These are phyloP conservation scores for Sporophila hypoxantha DNA, from an alignment of 2,113 vertebrate species.

Conservation along the genomic window DNA sequence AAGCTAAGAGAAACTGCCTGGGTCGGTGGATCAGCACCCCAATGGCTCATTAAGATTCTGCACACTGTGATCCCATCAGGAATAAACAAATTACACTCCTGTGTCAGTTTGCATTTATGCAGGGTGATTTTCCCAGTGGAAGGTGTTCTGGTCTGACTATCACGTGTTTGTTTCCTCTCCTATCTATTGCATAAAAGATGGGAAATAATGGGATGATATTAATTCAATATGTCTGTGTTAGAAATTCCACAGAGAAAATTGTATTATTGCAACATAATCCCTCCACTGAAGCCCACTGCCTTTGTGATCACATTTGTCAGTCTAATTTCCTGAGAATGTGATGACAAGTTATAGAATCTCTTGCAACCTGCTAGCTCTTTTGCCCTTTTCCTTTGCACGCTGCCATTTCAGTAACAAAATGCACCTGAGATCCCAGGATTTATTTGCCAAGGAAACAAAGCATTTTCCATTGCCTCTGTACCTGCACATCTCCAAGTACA, in stretches of 20 bases:
- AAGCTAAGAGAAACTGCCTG: neutral
- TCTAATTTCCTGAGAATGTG: neutral
- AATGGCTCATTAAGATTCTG: slow-evolving; percentile 7
- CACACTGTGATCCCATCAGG: neutral
- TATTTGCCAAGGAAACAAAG: neutral
- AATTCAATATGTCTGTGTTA: neutral
- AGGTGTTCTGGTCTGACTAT: neutral
- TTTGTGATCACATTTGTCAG: neutral
- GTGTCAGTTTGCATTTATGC: slow-evolving; percentile 43
- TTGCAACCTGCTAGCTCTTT: neutral
- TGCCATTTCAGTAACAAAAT: neutral
- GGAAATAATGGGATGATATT: slow-evolving; percentile 8
- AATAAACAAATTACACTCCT: slow-evolving; percentile 27
- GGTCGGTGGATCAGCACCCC: neutral
- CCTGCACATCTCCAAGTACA: neutral
- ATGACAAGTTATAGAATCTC: neutral
- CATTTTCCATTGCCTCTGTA: neutral
- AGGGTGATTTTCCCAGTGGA: neutral
- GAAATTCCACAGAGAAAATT: neutral
- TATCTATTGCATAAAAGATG: neutral
- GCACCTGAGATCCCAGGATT: neutral
- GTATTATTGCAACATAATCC: neutral
- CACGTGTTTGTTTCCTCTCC: neutral
- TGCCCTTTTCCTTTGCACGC: neutral
- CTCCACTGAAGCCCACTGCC: neutral